Evolutionary conservation across 2,888 invertebrate species (phyloP), one percentile per base, ranked within the genome.

Genomic region (Tinea semifulvella): DNA sequence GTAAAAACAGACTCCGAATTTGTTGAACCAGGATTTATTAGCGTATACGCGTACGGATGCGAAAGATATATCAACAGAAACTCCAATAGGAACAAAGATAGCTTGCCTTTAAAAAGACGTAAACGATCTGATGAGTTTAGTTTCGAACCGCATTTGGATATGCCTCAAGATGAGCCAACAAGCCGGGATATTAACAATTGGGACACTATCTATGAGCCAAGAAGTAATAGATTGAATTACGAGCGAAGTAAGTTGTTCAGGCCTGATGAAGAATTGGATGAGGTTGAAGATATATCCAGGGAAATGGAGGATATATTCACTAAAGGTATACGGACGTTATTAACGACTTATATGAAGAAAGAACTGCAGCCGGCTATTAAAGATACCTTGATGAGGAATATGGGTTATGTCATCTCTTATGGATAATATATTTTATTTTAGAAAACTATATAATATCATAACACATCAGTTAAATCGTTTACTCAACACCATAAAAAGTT

Each of bases 281-380:
- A 86, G 44, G 80, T 82, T 2, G 87, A 88, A 52, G 88, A 88
- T 52, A 83, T 92, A 50, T 88, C 90, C 1, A 83, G 86, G 42
- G 92, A 93, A 71, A 89, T 93, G 87, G 93, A 93, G 59, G 91
- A 92, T 53, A 88, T 92, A 36, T 93, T 93, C 56, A 84, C 92
- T 0, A 88, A 89, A 65, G 92, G 92, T n/a, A 90, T 92, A 36
- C 83, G 92, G 52, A 89, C 91, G 11, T 82, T 92, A 38, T 64
- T 93, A 35, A 92, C 91, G 0, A 88, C 89, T 18, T 92, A 92
- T 56, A 91, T 93, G 88, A 92, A 93, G 61, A 88, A 88, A 52
- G 90, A 92, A 56, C 65, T 93, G 42, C 91, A 93, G 56, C 91
- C 92, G 6, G 92, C 92, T 27, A 91, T 93, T 45, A 91, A 91